Percentiles rank a stretch among this genome's conserved stretches.
These are phyloP conservation scores for Neuroscelio doddi DNA, from an alignment of 2,888 invertebrate genomes.

Conservation along the genomic window DNA sequence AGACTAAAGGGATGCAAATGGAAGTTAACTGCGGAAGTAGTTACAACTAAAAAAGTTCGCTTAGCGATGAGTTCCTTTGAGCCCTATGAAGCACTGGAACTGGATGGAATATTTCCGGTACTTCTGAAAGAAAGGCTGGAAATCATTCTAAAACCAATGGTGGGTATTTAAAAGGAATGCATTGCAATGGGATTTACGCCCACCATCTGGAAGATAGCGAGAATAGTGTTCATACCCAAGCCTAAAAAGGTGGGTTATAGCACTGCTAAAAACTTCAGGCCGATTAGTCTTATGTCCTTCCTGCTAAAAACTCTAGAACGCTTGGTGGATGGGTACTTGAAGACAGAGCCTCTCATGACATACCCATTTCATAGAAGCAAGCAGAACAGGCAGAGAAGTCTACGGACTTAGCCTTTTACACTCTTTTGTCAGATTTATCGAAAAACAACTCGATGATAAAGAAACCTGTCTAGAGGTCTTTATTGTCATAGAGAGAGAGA, in stretches of 20 bases:
- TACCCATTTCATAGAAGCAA: no score
- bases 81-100: conserved; percentile 8
- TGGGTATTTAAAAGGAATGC: conserved; percentile 1
- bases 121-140: neutral
- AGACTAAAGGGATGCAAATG: no score
- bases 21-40: conserved; percentile 2
- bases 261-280: no score
- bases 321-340: conserved; percentile 47
- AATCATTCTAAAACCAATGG: neutral
- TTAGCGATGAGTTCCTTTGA: conserved; percentile 1
- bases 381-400: no score
- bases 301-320: conserved; percentile 49
- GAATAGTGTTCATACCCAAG: conserved; percentile 40
- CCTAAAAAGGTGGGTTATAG: conserved; percentile 34
- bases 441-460: no score
- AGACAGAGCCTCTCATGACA: no score
- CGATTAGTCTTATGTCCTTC: conserved; percentile 49
- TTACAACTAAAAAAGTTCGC: neutral
- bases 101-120: no score
- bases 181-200: conserved; percentile 14
- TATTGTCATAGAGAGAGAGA: no score
- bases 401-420: no score
- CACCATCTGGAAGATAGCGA: no score
- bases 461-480: no score
- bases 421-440: no score